Percentiles rank a stretch among this genome's conserved stretches.
Conservation (phyloP, 2,888 invertebrate species). For the Omphaloscelis lunosa region DNA sequence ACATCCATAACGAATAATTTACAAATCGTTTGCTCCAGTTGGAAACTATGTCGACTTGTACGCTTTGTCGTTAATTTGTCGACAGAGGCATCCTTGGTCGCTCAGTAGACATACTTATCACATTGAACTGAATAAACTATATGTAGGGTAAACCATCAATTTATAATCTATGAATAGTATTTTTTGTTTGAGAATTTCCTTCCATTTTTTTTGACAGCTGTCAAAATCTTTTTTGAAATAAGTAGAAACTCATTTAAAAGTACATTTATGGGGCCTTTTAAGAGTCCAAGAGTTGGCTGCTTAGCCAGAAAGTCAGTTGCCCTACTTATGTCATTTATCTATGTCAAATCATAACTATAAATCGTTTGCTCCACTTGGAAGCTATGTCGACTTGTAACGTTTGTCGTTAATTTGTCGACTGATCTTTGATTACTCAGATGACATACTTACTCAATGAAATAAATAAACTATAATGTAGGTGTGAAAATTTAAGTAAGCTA, state of each 20-base stretch:
- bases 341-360: not conserved
- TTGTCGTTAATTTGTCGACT: conserved; percentile 36
- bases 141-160: not conserved
- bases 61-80: conserved; percentile 31
- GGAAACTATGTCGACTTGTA: not conserved
- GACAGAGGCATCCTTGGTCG: conserved; percentile 19
- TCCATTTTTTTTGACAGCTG: too few relatives aligned
- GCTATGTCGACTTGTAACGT: not conserved
- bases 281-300: not conserved
- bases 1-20: conserved; percentile 35
- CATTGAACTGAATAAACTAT: not conserved
- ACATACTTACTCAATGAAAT: not conserved
- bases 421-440: conserved; percentile 12
- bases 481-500: too few relatives aligned
- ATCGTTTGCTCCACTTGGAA: conserved; percentile 3
- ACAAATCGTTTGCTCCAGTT: conserved; percentile 28
- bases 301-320: not conserved
- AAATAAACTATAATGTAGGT: too few relatives aligned
- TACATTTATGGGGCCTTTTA: too few relatives aligned
- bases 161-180: too few relatives aligned
- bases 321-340: not conserved
- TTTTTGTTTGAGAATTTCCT: too few relatives aligned
- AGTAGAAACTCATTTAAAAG: not conserved
- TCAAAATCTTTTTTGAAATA: too few relatives aligned
- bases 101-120: not conserved